Percentiles rank a stretch among this genome's conserved stretches.
Conservation (phyloP, 2,888 invertebrate species). For the Oscheius sp. region DNA sequence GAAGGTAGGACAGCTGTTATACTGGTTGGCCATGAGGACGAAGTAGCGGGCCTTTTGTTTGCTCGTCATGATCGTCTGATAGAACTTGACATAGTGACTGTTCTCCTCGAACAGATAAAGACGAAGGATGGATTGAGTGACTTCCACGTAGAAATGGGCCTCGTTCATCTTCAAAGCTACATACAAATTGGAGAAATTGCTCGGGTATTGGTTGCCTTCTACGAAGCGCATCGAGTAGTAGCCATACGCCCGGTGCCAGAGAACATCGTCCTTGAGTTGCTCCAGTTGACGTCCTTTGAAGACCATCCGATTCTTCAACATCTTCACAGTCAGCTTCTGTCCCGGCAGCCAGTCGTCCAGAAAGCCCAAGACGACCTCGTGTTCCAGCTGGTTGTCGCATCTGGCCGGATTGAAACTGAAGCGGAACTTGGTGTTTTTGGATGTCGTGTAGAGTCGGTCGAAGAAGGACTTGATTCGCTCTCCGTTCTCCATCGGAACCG, state of each 20-base stretch:
- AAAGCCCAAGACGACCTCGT: not conserved
- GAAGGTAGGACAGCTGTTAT: not conserved
- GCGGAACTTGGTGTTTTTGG: not conserved
- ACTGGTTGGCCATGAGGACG: not conserved
- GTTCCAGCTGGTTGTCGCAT: not conserved
- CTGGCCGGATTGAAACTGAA: slow-evolving; percentile 4
- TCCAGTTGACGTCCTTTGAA: too few relatives aligned
- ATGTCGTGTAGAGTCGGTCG: not conserved
- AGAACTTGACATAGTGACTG: not conserved
- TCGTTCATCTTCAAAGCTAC: not conserved
- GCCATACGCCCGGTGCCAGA: too few relatives aligned
- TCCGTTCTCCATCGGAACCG: not conserved
- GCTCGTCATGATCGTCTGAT: not conserved
- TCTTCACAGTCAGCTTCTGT: not conserved
- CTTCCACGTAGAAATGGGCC: slow-evolving; percentile 4
- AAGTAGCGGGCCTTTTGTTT: not conserved
- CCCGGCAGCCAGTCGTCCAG: not conserved
- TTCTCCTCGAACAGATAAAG: slow-evolving; percentile 1
- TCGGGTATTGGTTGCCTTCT: too few relatives aligned
- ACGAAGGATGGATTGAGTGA: not conserved
- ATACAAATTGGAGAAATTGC: not conserved
- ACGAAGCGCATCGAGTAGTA: too few relatives aligned
- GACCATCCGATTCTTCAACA: too few relatives aligned
- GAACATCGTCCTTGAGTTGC: too few relatives aligned
- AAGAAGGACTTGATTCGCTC: not conserved